Conservation (phyloP, 2,888 invertebrate species). For the Myopa tessellatipennis region DNA sequence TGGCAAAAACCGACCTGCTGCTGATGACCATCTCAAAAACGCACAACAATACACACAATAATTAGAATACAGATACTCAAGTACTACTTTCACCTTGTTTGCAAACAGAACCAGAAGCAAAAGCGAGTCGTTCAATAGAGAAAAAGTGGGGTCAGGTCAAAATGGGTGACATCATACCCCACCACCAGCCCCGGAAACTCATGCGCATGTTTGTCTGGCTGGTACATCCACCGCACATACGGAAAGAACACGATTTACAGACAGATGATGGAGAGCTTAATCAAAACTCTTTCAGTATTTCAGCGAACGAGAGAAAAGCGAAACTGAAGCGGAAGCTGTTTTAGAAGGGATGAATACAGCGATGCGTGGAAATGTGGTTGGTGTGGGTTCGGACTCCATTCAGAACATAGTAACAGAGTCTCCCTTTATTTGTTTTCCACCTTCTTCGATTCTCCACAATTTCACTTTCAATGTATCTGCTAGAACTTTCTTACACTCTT, state of each 20-base stretch:
- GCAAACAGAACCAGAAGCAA: constrained; percentile 9
- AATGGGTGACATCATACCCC: constrained; percentile 59
- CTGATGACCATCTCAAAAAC: too few relatives aligned
- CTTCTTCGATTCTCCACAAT: not conserved
- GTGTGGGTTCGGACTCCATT: not conserved
- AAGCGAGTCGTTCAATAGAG: constrained; percentile 6
- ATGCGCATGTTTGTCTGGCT: constrained; percentile 51
- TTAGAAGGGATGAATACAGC: not conserved
- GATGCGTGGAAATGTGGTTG: not conserved
- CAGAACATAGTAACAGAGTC: not conserved
- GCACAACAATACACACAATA: not conserved
- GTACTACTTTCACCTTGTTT: constrained; percentile 31
- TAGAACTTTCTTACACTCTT: not conserved
- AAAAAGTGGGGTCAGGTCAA: constrained; percentile 39
- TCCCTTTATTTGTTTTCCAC: not conserved
- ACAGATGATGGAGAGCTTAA: not conserved
- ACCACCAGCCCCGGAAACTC: constrained; percentile 36
- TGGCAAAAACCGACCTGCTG: too few relatives aligned
- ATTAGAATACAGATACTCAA: not conserved
- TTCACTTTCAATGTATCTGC: not conserved
- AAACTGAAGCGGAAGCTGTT: not conserved
- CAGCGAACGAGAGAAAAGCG: not conserved
- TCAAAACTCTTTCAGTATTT: not conserved
- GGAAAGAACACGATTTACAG: not conserved
- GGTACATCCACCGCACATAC: not conserved